These are phyloP conservation scores for Punctoribates punctum DNA, from an alignment of 2,888 invertebrate genomes.

Conservation along the genomic window DNA sequence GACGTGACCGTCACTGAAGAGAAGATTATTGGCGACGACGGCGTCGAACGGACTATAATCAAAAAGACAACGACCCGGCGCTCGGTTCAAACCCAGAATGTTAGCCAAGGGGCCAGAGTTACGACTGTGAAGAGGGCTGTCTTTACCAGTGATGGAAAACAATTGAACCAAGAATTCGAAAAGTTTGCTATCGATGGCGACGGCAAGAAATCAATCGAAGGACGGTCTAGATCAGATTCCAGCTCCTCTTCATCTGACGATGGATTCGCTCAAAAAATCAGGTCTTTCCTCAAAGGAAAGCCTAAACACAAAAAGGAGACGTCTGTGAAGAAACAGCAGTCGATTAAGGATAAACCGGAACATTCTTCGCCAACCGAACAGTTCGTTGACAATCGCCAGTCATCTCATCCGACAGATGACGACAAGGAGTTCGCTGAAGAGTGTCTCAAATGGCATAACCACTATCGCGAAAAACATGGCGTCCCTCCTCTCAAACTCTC, in stretches of 20 bases:
- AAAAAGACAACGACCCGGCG: constrained; percentile 21
- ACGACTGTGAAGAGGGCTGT: constrained; percentile 3
- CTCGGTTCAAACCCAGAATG: constrained; percentile 4
- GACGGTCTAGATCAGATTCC: neutral
- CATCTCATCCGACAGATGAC: constrained; percentile 32
- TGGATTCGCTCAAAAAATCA: constrained; percentile 11
- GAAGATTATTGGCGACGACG: constrained; percentile 33
- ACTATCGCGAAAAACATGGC: constrained; percentile 47
- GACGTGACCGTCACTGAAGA: constrained; percentile 24
- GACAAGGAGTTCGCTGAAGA: constrained; percentile 46
- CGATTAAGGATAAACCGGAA: neutral
- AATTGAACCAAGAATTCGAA: neutral
- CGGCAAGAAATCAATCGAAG: neutral
- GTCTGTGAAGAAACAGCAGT: neutral
- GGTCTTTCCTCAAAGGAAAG: neutral
- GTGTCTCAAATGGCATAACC: constrained; percentile 47
- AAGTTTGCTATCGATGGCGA: neutral
- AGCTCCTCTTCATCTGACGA: constrained; percentile 6
- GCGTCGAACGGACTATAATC: constrained; percentile 21
- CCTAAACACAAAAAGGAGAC: neutral
- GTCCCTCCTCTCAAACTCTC: constrained; percentile 46
- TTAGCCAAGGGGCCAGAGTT: constrained; percentile 26
- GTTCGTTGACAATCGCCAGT: neutral
- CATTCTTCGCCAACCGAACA: neutral
- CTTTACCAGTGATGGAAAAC: constrained; percentile 27